phyloP scores from a whole-genome alignment of 2,113 vertebrate genomes.

The Sialia sialis region DNA sequence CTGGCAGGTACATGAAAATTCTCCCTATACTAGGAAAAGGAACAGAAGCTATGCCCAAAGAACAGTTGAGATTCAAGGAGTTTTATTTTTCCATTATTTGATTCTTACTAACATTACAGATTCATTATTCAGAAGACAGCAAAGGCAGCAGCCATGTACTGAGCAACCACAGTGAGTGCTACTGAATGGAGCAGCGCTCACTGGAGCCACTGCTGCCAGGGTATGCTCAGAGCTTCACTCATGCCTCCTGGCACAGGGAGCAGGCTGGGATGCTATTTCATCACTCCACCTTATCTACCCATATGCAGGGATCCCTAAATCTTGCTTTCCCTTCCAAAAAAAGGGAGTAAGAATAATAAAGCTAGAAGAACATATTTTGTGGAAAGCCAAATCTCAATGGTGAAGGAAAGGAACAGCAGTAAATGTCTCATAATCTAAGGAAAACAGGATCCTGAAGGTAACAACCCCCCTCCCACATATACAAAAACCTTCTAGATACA shows the following conservation, averaged over 20 bases:
- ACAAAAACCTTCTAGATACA: background rate
- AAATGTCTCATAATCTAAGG: background rate
- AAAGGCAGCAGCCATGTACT: background rate
- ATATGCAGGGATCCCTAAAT: background rate
- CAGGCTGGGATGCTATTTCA: background rate
- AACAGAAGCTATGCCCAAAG: background rate
- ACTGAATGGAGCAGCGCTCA: background rate
- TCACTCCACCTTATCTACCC: background rate
- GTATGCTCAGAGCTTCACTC: background rate
- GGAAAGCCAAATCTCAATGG: background rate
- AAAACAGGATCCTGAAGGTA: background rate
- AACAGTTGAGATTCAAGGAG: background rate
- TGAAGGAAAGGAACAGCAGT: background rate
- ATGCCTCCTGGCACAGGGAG: background rate
- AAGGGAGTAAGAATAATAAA: background rate
- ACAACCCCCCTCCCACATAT: background rate
- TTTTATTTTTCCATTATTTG: background rate
- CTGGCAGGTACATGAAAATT: background rate
- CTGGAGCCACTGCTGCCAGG: background rate
- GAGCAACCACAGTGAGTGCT: rapidly evolving
- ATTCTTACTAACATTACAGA: background rate
- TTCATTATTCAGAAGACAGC: background rate
- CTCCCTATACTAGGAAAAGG: background rate
- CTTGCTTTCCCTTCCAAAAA: background rate
- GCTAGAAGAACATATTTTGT: background rate